A percentile compares a stretch with the other conserved stretches of the same genome.
Conservation (phyloP, 2,113 vertebrate species). For the Eira barbara region DNA sequence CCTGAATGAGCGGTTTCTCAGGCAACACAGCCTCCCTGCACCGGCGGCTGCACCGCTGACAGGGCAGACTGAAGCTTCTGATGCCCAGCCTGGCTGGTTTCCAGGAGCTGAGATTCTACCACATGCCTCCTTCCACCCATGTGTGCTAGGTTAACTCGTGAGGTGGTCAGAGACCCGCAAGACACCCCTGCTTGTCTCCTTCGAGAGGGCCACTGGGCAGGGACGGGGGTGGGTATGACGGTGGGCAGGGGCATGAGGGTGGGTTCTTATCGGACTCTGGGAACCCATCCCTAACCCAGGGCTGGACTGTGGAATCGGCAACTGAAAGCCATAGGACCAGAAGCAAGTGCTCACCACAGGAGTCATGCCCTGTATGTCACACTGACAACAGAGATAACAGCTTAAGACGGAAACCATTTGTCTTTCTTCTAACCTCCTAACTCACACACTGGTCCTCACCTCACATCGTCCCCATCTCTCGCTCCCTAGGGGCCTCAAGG, state of each 20-base stretch:
- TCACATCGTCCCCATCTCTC: too few relatives aligned
- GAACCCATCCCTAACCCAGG: neutral
- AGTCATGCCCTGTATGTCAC: accelerated
- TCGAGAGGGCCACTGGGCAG: neutral
- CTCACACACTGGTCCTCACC: neutral
- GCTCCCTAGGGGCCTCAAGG: neutral
- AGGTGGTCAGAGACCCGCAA: neutral
- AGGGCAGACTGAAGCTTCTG: too few relatives aligned
- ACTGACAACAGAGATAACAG: neutral
- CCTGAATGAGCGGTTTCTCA: neutral
- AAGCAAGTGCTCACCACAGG: neutral
- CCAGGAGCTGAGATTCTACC: too few relatives aligned
- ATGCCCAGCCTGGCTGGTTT: too few relatives aligned
- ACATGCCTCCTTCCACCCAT: neutral
- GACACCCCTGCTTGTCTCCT: neutral
- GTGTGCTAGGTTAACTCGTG: too few relatives aligned
- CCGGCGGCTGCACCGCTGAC: accelerated
- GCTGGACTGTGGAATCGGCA: neutral
- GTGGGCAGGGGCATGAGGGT: accelerated
- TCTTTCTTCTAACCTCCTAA: neutral
- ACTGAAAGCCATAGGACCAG: neutral
- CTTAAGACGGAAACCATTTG: neutral
- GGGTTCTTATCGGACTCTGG: neutral
- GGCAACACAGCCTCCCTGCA: neutral
- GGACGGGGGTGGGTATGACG: accelerated